A percentile compares a stretch with the other conserved stretches of the same genome.
These are phyloP conservation scores for Epicauta chinensis DNA, from an alignment of 1,140 invertebrate species.

Conservation along the genomic window DNA sequence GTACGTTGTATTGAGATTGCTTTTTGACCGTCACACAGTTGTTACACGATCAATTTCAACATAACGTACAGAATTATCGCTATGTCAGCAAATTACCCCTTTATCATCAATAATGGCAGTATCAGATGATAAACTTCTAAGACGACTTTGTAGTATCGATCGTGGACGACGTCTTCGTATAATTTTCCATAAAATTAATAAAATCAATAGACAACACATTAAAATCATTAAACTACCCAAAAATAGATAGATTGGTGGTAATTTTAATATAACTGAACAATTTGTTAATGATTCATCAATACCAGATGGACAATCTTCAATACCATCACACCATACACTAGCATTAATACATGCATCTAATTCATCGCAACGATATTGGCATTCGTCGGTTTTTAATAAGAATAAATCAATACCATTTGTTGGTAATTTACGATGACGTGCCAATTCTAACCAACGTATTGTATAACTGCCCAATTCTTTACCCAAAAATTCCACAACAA, in stretches of 20 bases:
- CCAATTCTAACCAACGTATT: slow-evolving; percentile 78
- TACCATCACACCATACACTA: slow-evolving; percentile 83
- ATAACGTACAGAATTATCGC: slow-evolving; percentile 85
- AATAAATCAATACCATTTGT: slow-evolving; percentile 42
- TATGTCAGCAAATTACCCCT: slow-evolving; percentile 89
- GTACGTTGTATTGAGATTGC: slow-evolving; percentile 26
- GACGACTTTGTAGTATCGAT: slow-evolving; percentile 66
- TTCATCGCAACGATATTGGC: slow-evolving; percentile 74
- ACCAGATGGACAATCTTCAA: slow-evolving; percentile 77
- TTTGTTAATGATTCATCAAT: slow-evolving; percentile 78
- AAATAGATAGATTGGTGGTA: slow-evolving; percentile 65
- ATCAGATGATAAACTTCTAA: slow-evolving; percentile 68
- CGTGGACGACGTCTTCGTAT: slow-evolving; percentile 52
- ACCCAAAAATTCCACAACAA: slow-evolving; percentile 71
- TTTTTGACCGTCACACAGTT: slow-evolving; percentile 64
- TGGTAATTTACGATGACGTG: slow-evolving; percentile 46
- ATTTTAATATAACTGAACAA: slow-evolving; percentile 65
- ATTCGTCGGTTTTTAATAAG: slow-evolving; percentile 60
- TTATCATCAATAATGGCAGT: slow-evolving; percentile 75
- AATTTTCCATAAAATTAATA: slow-evolving; percentile 47
- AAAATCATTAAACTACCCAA: slow-evolving; percentile 41
- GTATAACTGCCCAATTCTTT: slow-evolving; percentile 66
- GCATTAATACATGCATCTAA: slow-evolving; percentile 82
- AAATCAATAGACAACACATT: slow-evolving; percentile 24
- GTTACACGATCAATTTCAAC: slow-evolving; percentile 83